phyloP scores from a whole-genome alignment of 2,888 invertebrate genomes.

The Yponomeuta sedellus region DNA sequence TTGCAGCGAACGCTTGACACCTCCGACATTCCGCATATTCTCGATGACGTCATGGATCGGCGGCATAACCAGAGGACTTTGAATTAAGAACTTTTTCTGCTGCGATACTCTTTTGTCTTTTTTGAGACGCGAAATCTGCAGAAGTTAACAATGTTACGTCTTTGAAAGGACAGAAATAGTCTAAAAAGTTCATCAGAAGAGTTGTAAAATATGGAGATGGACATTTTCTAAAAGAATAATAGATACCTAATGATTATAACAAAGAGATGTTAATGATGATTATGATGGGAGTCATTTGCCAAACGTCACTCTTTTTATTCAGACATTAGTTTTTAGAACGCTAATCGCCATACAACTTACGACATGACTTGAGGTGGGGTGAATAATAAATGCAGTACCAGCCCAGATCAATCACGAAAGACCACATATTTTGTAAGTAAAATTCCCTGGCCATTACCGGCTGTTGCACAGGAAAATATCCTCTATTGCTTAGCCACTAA shows the following conservation, averaged over 20 bases:
- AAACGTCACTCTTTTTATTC: background rate
- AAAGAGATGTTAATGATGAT: background rate
- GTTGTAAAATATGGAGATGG: background rate
- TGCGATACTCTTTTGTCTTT: background rate
- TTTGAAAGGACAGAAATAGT: background rate
- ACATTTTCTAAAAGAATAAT: too few relatives aligned
- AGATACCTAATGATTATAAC: too few relatives aligned
- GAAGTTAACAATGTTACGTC: background rate
- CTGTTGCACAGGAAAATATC: background rate
- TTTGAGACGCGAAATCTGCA: background rate
- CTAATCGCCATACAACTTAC: background rate
- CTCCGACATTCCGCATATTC: background rate
- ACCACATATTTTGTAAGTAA: background rate
- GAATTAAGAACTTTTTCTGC: background rate
- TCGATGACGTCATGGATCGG: background rate
- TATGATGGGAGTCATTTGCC: background rate
- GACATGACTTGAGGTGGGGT: background rate
- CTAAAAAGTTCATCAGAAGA: background rate
- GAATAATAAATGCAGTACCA: background rate
- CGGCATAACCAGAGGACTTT: background rate
- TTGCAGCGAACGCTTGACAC: conserved; percentile 32
- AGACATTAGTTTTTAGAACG: background rate
- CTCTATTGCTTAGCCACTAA: background rate
- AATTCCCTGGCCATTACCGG: background rate
- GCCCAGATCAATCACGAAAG: background rate